These are phyloP conservation scores for Heliopora coerulea DNA, from an alignment of 92 coral and sea anemone species.

Conservation along the genomic window DNA sequence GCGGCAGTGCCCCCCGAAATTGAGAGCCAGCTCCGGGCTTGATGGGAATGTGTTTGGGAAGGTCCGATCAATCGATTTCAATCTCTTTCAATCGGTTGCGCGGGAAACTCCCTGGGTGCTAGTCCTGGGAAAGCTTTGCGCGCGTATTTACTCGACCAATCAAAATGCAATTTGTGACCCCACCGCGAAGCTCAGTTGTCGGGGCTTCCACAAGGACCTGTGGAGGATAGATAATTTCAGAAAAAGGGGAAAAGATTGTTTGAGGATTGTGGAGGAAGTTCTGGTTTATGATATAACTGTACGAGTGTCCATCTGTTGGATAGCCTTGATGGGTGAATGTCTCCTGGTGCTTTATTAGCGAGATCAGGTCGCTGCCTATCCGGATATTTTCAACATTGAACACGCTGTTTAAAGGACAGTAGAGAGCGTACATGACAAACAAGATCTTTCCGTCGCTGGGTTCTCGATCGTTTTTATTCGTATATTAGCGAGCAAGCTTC, in stretches of 20 bases:
- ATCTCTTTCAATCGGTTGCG: constrained; percentile 42
- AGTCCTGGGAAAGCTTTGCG: constrained; percentile 47
- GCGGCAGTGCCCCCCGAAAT: too few species aligned
- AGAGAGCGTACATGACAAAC: constrained; percentile 39
- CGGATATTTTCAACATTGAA: constrained; percentile 19
- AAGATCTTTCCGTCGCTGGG: constrained; percentile 15
- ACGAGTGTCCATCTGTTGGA: neutral
- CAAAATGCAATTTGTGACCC: constrained; percentile 96
- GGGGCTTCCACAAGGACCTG: constrained; percentile 75
- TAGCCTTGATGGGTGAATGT: constrained; percentile 11
- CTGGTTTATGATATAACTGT: neutral
- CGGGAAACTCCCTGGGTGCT: constrained; percentile 49
- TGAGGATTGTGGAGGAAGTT: neutral
- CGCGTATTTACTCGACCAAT: constrained; percentile 76
- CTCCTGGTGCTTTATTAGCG: constrained; percentile 8
- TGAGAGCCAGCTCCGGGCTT: too few species aligned
- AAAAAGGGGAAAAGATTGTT: constrained; percentile 35
- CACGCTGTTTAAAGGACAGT: constrained; percentile 30
- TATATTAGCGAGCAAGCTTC: neutral
- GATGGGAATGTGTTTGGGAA: too few species aligned
- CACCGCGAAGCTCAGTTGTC: constrained; percentile 99
- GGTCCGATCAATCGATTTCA: too few species aligned
- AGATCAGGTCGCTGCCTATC: constrained; percentile 13
- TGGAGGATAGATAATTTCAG: constrained; percentile 53
- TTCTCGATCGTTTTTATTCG: constrained; percentile 6